Evolutionary conservation across 2,888 invertebrate genomes (phyloP), one percentile per base, ranked within the genome.

Genomic region (Plutella xylostella): DNA sequence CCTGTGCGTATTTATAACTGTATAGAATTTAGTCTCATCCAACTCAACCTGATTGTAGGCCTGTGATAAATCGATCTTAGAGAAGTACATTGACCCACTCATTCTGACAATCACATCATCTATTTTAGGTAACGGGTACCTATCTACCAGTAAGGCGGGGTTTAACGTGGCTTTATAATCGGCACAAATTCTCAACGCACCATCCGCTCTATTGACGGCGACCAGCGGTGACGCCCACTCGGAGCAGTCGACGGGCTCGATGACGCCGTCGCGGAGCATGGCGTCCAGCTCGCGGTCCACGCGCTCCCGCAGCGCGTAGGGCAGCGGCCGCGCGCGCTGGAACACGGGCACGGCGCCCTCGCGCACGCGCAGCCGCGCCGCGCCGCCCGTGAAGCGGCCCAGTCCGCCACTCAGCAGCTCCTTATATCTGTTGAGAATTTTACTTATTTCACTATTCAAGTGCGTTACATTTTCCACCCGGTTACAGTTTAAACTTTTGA

Each of bases 161-260:
- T 45, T 45, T 17, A 45, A 22, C 6, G 41, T 45, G 7, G 30
- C 12, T 41, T 45, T 45, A 18, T 41, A 45, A 25, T 45, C 45
- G 15, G 25, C 45, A 17, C 45, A 45, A 9, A 45, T 17, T 9
- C 45, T 5, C 4, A 45, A 4, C 4, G 33, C 14, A n/a, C 45
- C 40, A 14, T 45, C 47, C n/a, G 40, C 42, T n/a, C 43, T 45
- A 9, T 39, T 43, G 6, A 52, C 51, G 12, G 49, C 37, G 18
- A 53, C 45, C 47, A 53, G 42, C 22, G 51, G 52, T 4, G 45
- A 31, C 7, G 45, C 45, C 45, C 45, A 45, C 25, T 45, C 45
- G 11, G 39, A 45, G 21, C 15, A 17, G 12, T 30, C 39, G 6
- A 45, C 45, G 4, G 43, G 43, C 17, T 33, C 35, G 34, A 43